phyloP scores from a whole-genome alignment of 2,113 vertebrate species.

The Thermophis baileyi region DNA sequence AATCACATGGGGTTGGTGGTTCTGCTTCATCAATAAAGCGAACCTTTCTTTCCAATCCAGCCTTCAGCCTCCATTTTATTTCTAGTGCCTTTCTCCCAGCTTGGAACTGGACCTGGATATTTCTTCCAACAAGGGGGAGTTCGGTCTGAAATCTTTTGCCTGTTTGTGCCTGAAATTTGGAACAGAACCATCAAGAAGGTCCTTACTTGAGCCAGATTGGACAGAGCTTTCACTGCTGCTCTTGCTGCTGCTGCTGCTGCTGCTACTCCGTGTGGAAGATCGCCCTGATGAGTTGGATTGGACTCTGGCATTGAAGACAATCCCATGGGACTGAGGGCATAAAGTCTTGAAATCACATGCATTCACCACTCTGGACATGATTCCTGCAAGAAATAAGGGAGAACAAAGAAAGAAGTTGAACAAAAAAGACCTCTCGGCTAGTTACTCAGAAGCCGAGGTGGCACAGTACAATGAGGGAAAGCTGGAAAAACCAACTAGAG shows the following conservation, averaged over 20 bases:
- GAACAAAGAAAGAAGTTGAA: neutral
- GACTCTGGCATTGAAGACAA: slow-evolving; percentile 25
- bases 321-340: neutral
- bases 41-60: too few relatives aligned
- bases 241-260: neutral
- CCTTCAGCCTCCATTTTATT: too few relatives aligned
- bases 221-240: neutral
- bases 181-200: neutral
- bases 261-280: neutral
- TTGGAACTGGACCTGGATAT: too few relatives aligned
- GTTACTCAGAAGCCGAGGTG: too few relatives aligned
- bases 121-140: too few relatives aligned
- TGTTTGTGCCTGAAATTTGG: neutral
- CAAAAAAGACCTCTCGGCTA: neutral
- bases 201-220: slow-evolving; percentile 30
- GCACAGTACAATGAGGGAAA: neutral
- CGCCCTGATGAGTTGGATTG: neutral
- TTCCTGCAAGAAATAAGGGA: slow-evolving; percentile 2
- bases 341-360: slow-evolving; percentile 13
- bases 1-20: too few relatives aligned
- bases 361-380: neutral
- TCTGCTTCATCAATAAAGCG: too few relatives aligned
- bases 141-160: neutral
- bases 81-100: too few relatives aligned
- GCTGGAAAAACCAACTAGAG: neutral